phyloP scores from a whole-genome alignment of 2,888 invertebrate species.

The Drosophila lacicola region DNA sequence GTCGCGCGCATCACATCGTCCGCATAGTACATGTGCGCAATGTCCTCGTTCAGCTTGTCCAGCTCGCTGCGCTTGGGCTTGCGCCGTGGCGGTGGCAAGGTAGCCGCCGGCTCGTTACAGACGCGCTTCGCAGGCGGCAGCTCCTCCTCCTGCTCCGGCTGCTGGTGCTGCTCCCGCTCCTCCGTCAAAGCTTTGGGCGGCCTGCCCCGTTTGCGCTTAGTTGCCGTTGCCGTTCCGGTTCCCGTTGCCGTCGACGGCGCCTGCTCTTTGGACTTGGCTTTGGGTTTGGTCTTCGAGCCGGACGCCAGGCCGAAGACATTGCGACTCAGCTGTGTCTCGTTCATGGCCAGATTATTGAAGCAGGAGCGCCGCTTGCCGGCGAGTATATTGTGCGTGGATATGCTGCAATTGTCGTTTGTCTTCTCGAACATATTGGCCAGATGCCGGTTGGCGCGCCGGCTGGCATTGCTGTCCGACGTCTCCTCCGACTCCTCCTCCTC shows the following conservation, averaged over 20 bases:
- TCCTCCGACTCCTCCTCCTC: slow-evolving; percentile 6
- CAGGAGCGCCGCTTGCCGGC: slow-evolving; percentile 80
- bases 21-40: slow-evolving; percentile 88
- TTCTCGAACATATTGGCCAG: slow-evolving; percentile 75
- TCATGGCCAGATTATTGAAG: slow-evolving; percentile 63
- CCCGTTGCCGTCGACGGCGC: too few relatives aligned
- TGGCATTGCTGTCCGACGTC: slow-evolving; percentile 10
- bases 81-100: slow-evolving; percentile 23
- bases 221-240: neutral
- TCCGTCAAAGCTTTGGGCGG: neutral
- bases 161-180: neutral
- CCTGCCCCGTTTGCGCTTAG: slow-evolving; percentile 44
- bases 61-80: slow-evolving; percentile 86
- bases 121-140: neutral
- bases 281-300: neutral
- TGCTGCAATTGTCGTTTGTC: slow-evolving; percentile 77
- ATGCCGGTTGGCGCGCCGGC: slow-evolving; percentile 33
- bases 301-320: slow-evolving; percentile 50
- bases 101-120: neutral
- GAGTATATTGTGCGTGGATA: slow-evolving; percentile 83
- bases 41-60: slow-evolving; percentile 88
- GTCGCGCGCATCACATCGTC: slow-evolving; percentile 87
- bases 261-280: neutral
- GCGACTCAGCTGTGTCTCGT: slow-evolving; percentile 66
- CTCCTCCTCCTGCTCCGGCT: slow-evolving; percentile 1